Percentiles rank a stretch among this genome's conserved stretches.
phyloP scores from a whole-genome alignment of 2,888 invertebrate genomes.

The Eristalinus aeneus region DNA sequence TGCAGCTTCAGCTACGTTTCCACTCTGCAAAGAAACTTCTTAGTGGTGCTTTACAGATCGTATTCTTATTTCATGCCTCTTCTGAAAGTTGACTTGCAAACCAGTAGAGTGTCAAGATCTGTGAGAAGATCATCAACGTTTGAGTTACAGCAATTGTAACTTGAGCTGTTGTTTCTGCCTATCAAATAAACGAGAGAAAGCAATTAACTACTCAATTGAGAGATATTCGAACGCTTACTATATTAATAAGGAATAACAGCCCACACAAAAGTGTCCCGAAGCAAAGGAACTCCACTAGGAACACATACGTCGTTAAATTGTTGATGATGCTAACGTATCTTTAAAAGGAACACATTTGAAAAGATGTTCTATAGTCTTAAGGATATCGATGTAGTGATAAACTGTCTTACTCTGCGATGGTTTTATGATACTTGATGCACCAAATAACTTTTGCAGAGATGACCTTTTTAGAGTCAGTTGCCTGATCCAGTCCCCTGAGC shows the following conservation, averaged over 20 bases:
- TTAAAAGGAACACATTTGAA: background rate
- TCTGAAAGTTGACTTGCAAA: constrained; percentile 78
- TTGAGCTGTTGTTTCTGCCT: constrained; percentile 76
- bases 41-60: background rate
- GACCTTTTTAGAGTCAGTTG: constrained; percentile 23
- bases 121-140: constrained; percentile 78
- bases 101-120: constrained; percentile 78
- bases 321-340: constrained; percentile 72
- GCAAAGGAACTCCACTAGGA: constrained; percentile 69
- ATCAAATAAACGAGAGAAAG: background rate
- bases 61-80: constrained; percentile 73
- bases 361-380: no score
- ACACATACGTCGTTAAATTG: constrained; percentile 56
- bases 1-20: constrained; percentile 76
- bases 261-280: constrained; percentile 77
- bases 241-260: constrained; percentile 75
- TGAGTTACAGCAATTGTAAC: constrained; percentile 76
- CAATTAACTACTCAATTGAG: background rate
- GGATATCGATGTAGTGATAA: no score
- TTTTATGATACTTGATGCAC: constrained; percentile 76
- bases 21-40: constrained; percentile 72
- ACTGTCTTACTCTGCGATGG: constrained; percentile 73
- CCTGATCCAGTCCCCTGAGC: constrained; percentile 69
- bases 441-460: constrained; percentile 72
- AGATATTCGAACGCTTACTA: constrained; percentile 71